These are phyloP conservation scores for Drosophila stalkeri DNA, from an alignment of 2,888 invertebrate species.

Conservation along the genomic window DNA sequence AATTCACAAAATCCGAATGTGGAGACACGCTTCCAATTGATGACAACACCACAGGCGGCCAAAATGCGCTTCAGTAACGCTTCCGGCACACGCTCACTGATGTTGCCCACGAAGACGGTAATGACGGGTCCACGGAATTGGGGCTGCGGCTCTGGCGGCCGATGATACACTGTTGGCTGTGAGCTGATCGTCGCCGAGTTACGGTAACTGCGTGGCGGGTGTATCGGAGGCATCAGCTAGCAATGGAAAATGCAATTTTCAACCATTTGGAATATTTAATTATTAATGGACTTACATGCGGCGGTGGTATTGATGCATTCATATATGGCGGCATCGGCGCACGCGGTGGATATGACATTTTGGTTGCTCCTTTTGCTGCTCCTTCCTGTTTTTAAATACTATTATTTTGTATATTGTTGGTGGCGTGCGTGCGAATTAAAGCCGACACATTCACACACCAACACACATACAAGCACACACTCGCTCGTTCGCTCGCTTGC, in stretches of 20 bases:
- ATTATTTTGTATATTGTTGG: constrained; percentile 45
- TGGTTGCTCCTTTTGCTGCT: constrained; percentile 32
- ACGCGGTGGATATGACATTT: constrained; percentile 96
- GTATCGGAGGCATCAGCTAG: constrained; percentile 86
- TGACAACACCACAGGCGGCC: constrained; percentile 96
- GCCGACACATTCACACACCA: constrained; percentile 64
- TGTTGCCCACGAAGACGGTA: constrained; percentile 93
- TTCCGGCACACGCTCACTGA: constrained; percentile 97
- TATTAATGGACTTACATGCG: constrained; percentile 81
- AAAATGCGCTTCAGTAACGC: constrained; percentile 96
- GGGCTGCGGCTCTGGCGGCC: constrained; percentile 82
- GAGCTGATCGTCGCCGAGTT: constrained; percentile 85
- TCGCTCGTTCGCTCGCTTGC: constrained; percentile 5
- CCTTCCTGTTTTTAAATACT: constrained; percentile 30
- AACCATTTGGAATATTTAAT: neutral
- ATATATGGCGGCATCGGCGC: constrained; percentile 91
- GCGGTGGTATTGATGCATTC: constrained; percentile 90
- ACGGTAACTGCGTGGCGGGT: constrained; percentile 85
- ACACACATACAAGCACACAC: constrained; percentile 9
- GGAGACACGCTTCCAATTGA: constrained; percentile 98
- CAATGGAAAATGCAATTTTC: neutral
- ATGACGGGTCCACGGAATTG: constrained; percentile 93
- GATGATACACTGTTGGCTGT: constrained; percentile 84
- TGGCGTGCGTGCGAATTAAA: constrained; percentile 68
- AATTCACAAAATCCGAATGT: constrained; percentile 99